Percentiles rank a stretch among this genome's conserved stretches.
phyloP scores from a whole-genome alignment of 2,888 invertebrate genomes.

The Sussaba pulchella region DNA sequence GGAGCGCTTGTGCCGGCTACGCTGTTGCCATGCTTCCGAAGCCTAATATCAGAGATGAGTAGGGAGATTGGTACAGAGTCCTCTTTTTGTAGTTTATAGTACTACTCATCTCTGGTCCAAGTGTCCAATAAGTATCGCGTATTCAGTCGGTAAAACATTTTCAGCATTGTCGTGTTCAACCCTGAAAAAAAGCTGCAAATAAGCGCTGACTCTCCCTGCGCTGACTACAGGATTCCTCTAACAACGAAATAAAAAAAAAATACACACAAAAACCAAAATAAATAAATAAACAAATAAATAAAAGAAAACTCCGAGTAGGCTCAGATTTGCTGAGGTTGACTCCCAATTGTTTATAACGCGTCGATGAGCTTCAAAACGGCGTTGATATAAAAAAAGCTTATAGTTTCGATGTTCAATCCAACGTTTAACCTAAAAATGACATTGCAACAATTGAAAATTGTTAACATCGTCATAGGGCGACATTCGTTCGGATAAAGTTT shows the following conservation, averaged over 20 bases:
- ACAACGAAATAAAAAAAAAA: conserved; percentile 18
- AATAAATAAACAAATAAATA: conserved; percentile 14
- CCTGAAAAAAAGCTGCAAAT: too few relatives aligned
- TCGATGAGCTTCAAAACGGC: not conserved
- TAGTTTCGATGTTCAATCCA: not conserved
- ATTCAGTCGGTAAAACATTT: too few relatives aligned
- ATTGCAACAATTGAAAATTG: not conserved
- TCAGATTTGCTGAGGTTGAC: not conserved
- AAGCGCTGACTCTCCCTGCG: too few relatives aligned
- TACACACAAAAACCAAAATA: conserved; percentile 13
- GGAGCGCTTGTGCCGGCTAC: too few relatives aligned
- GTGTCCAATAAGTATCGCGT: too few relatives aligned
- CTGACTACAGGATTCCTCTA: not conserved
- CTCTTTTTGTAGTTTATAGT: too few relatives aligned
- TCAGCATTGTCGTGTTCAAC: too few relatives aligned
- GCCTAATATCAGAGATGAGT: too few relatives aligned
- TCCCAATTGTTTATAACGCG: not conserved
- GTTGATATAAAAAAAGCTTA: not conserved
- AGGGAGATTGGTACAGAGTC: too few relatives aligned
- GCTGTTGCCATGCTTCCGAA: too few relatives aligned
- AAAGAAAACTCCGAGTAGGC: conserved; percentile 6
- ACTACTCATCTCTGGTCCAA: too few relatives aligned
- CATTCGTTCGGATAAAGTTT: not conserved
- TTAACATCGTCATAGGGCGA: not conserved
- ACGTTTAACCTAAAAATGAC: conserved; percentile 44